A percentile compares a stretch with the other conserved stretches of the same genome.
Conservation (phyloP, 2,888 invertebrate species). For the Microchrysa polita region DNA sequence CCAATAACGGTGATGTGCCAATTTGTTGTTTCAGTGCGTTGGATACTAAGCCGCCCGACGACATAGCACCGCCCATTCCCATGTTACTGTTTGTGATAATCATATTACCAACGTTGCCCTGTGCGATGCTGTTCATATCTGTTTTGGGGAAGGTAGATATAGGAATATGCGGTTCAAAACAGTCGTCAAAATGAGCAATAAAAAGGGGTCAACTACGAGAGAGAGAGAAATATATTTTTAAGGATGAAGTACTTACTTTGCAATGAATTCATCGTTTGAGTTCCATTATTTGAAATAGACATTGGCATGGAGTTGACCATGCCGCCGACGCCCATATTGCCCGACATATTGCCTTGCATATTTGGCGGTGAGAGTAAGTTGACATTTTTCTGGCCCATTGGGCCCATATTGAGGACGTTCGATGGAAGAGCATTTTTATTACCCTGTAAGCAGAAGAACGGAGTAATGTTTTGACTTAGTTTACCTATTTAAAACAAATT, state of each 20-base stretch:
- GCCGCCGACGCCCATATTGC: conserved; percentile 73
- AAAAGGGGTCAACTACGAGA: too few relatives aligned
- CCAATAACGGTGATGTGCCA: conserved; percentile 61
- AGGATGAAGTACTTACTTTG: conserved; percentile 69
- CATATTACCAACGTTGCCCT: conserved; percentile 75
- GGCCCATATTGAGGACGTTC: conserved; percentile 77
- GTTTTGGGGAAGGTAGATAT: conserved; percentile 47
- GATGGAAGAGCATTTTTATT: conserved; percentile 62
- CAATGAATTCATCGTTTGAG: conserved; percentile 78
- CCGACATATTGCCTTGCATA: conserved; percentile 80
- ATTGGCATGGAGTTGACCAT: conserved; percentile 75
- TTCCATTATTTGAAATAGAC: conserved; percentile 80
- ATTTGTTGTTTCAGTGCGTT: conserved; percentile 81
- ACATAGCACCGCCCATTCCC: conserved; percentile 73
- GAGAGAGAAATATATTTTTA: too few relatives aligned
- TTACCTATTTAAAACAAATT: too few relatives aligned
- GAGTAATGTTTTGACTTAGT: too few relatives aligned
- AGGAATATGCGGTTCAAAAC: too few relatives aligned
- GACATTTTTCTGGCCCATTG: conserved; percentile 83
- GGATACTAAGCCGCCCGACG: conserved; percentile 77
- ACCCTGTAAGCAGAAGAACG: conserved; percentile 53
- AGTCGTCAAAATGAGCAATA: too few relatives aligned
- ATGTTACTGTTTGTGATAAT: conserved; percentile 83
- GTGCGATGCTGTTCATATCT: conserved; percentile 73
- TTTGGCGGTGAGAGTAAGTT: conserved; percentile 87